These are phyloP conservation scores for Falco berigora DNA, from an alignment of 2,797 vertebrate genomes.

Conservation along the genomic window DNA sequence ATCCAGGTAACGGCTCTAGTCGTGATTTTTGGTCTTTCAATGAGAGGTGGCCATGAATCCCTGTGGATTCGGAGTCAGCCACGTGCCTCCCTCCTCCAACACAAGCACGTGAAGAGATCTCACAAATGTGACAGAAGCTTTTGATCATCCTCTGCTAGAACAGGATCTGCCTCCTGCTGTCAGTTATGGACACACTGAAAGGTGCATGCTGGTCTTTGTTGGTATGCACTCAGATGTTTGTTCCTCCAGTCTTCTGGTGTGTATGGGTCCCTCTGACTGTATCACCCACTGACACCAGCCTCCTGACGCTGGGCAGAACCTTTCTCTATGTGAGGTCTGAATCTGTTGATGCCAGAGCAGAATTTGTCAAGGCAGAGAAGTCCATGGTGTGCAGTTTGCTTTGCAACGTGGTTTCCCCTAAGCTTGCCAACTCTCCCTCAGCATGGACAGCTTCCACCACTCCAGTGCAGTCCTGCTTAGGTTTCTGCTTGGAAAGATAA, in stretches of 20 bases:
- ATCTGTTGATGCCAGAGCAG: not conserved
- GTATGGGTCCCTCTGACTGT: not conserved
- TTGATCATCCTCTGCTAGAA: not conserved
- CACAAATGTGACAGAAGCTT: not conserved
- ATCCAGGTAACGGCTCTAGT: not conserved
- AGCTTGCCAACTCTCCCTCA: not conserved
- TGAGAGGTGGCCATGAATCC: not conserved
- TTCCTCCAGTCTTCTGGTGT: not conserved
- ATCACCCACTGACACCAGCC: not conserved
- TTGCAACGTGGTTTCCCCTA: not conserved
- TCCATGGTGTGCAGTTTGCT: not conserved
- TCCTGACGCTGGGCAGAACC: not conserved
- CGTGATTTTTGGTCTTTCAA: not conserved
- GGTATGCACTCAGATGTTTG: not conserved
- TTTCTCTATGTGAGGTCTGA: not conserved
- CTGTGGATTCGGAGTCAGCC: not conserved
- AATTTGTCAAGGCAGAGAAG: not conserved
- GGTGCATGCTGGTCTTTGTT: not conserved
- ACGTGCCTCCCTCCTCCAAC: not conserved
- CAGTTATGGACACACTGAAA: not conserved
- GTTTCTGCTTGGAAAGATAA: not conserved
- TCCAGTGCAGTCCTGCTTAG: not conserved
- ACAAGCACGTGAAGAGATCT: not conserved
- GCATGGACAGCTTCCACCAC: not conserved
- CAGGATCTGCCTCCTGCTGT: not conserved